A percentile compares a stretch with the other conserved stretches of the same genome.
phyloP scores from a whole-genome alignment of 2,888 invertebrate species.

The Ophion ventricosus region DNA sequence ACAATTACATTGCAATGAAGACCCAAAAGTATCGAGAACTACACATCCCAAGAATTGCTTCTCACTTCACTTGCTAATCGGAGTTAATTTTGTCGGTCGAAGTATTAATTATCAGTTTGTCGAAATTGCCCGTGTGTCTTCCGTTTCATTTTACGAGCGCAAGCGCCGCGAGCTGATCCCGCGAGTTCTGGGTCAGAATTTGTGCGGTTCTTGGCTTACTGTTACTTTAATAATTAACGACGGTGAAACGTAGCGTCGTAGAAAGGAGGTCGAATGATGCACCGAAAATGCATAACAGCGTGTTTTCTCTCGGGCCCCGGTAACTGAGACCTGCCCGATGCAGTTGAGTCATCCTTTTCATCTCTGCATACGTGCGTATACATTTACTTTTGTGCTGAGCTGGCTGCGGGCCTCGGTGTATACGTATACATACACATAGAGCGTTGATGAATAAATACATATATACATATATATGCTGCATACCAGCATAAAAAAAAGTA shows the following conservation, averaged over 20 bases:
- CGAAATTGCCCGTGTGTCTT: background rate
- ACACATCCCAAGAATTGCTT: background rate
- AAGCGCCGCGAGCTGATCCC: background rate
- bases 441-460: background rate
- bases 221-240: conserved; percentile 26
- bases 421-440: background rate
- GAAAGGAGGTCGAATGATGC: conserved; percentile 51
- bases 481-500: background rate
- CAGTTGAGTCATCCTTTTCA: conserved; percentile 68
- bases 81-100: background rate
- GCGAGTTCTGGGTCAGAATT: background rate
- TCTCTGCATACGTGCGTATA: conserved; percentile 60
- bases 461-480: background rate
- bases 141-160: background rate
- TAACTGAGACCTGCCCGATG: conserved; percentile 24
- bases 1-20: too few species aligned
- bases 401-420: conserved; percentile 68
- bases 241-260: conserved; percentile 11
- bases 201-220: conserved; percentile 1
- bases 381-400: background rate
- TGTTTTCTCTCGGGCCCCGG: conserved; percentile 27
- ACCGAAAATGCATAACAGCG: conserved; percentile 55
- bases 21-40: too few species aligned
- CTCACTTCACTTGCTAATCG: background rate
- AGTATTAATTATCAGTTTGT: background rate